Base-by-base conservation (phyloP, 2,888 invertebrate genomes). In the Drepanosiphum platanoidis region DNA sequence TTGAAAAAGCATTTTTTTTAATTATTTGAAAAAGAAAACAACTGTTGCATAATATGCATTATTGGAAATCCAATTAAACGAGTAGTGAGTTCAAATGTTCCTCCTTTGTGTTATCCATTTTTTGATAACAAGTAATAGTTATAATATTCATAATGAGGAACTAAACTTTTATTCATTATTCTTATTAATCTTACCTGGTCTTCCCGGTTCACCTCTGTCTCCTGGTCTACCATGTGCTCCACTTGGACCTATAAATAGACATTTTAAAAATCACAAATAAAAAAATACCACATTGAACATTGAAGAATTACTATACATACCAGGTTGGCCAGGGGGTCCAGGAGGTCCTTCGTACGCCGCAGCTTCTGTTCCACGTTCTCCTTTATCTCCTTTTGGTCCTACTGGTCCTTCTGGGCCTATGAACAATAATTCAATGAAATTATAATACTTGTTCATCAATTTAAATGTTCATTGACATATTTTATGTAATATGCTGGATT, bases 171-270 rank as follows among this genome's bases (percentile, higher is more conserved):
- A n/a, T n/a, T n/a, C n/a, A n/a, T n/a, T n/a, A n/a, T n/a, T n/a
- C n/a, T n/a, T n/a, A n/a, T n/a, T n/a, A n/a, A n/a, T n/a, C n/a
- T 1, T 79, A 94, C 95, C 95, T 90, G 93, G 92, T 89, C 93
- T 90, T 75, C 95, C 96, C 8, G 93, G 90, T 88, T 94, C 94
- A 13, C 96, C 96, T 88, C 94, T 91, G 87, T 94, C 94, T 1
- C 96, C 96, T 64, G 92, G 91, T 88, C 94, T 91, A n/a, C 96
- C 96, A 30, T 92, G 92, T 39, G 91, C 87, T 4, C 96, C 96
- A 13, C 93, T 91, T n/a, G 92, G 92, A 39, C 95, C 95, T 90
- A 89, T 70, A 88, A 88, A 87, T 78, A 86, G 77, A n/a, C n/a
- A 80, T 74, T 61, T 36, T 68, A 46, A 72, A 27, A 68, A 34